Percentiles rank a stretch among this genome's conserved stretches.
Evolutionary conservation across 2,888 invertebrate species (phyloP).

Genomic region (Vanessa cardui): DNA sequence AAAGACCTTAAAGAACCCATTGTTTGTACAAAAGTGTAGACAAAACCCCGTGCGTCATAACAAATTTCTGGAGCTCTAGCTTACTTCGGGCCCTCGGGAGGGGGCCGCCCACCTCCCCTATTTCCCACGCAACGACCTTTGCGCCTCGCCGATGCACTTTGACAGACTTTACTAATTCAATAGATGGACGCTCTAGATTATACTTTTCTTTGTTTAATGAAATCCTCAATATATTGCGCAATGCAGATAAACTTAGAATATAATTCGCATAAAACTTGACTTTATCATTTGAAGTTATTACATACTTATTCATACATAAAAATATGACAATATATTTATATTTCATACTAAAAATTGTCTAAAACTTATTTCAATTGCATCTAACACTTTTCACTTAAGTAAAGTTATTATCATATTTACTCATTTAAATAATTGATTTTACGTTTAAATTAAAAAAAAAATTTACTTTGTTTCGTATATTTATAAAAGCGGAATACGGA

Average conservation of each 20-base stretch:
- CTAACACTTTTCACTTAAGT: too few species aligned
- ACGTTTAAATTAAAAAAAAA: too few species aligned
- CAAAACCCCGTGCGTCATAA: conserved; percentile 79
- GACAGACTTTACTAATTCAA: conserved; percentile 82
- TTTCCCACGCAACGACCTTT: conserved; percentile 83
- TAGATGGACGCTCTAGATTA: conserved; percentile 71
- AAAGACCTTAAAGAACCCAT: conserved; percentile 41
- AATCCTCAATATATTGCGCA: conserved; percentile 24
- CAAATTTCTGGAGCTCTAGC: conserved; percentile 78
- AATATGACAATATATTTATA: too few species aligned
- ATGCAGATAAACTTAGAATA: conserved; percentile 17
- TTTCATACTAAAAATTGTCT: too few species aligned
- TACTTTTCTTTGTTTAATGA: conserved; percentile 43
- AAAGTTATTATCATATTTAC: too few species aligned
- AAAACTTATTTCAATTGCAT: too few species aligned
- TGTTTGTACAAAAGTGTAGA: conserved; percentile 58
- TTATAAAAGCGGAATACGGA: too few species aligned
- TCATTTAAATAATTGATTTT: too few species aligned
- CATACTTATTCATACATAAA: not conserved
- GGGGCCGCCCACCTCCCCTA: conserved; percentile 55
- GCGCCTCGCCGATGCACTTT: conserved; percentile 81
- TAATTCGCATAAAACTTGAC: conserved; percentile 1
- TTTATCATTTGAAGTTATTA: not conserved
- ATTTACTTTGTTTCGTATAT: too few species aligned
- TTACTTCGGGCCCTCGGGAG: conserved; percentile 66